Conservation (phyloP, 2,888 invertebrate species). For the Tribolium freemani region DNA sequence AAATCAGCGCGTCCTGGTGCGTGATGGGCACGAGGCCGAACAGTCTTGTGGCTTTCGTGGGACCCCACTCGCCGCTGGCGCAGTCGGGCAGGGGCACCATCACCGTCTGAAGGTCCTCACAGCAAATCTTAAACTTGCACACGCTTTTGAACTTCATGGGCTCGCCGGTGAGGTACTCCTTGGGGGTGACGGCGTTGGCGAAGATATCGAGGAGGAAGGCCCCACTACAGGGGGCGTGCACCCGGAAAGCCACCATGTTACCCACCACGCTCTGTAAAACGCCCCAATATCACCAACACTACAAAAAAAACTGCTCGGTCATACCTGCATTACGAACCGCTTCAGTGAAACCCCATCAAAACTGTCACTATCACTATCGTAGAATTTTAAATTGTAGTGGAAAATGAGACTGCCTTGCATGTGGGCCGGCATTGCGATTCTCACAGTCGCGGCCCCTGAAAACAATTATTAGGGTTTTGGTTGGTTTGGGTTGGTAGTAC, state of each 20-base stretch:
- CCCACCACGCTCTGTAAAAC: slow-evolving; percentile 86
- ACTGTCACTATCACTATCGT: slow-evolving; percentile 93
- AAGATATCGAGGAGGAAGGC: slow-evolving; percentile 97
- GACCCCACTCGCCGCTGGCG: slow-evolving; percentile 99
- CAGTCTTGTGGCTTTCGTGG: slow-evolving; percentile 94
- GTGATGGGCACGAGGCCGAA: slow-evolving; percentile 93
- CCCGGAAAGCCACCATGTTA: slow-evolving; percentile 95
- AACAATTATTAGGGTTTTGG: slow-evolving; percentile 27
- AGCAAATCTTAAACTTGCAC: slow-evolving; percentile 97
- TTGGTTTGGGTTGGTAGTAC: slow-evolving; percentile 64
- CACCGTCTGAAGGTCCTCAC: slow-evolving; percentile 94
- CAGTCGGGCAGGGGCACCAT: slow-evolving; percentile 99
- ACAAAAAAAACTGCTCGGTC: background rate
- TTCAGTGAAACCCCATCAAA: slow-evolving; percentile 96
- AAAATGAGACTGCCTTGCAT: slow-evolving; percentile 97
- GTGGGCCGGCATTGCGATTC: slow-evolving; percentile 96
- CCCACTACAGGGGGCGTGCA: slow-evolving; percentile 96
- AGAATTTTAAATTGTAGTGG: slow-evolving; percentile 98
- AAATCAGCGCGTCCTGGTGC: slow-evolving; percentile 93
- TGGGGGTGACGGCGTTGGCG: slow-evolving; percentile 96
- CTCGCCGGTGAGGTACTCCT: slow-evolving; percentile 95
- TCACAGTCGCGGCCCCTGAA: slow-evolving; percentile 92
- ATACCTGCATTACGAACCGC: slow-evolving; percentile 95
- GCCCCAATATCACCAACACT: too few relatives aligned
- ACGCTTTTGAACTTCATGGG: slow-evolving; percentile 99